phyloP scores from a whole-genome alignment of 2,113 vertebrate species.

The Machaerirhynchus nigripectus region DNA sequence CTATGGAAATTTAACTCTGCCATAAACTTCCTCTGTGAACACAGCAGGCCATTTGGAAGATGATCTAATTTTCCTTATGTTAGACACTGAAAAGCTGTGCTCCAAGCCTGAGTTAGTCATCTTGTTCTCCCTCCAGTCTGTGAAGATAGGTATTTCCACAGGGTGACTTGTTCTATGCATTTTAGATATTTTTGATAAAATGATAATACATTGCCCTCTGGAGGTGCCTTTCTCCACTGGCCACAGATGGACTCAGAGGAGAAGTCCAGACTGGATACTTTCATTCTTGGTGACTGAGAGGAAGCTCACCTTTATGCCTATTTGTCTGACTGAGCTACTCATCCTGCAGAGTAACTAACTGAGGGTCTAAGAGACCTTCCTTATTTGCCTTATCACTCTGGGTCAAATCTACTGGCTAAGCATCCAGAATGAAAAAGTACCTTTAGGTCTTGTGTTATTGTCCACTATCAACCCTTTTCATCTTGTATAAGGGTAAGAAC shows the following conservation, averaged over 20 bases:
- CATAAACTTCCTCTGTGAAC: neutral
- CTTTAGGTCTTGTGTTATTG: neutral
- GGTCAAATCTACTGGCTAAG: neutral
- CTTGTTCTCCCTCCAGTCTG: neutral
- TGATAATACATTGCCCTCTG: slow-evolving; percentile 48
- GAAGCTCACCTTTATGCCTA: neutral
- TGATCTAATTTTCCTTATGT: neutral
- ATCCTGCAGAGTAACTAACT: neutral
- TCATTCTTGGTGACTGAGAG: neutral
- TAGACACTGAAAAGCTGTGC: neutral
- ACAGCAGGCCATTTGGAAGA: neutral
- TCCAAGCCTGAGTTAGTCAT: neutral
- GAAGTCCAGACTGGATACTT: neutral
- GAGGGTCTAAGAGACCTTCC: neutral
- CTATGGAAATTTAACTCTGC: neutral
- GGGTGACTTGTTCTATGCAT: neutral
- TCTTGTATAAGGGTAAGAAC: neutral
- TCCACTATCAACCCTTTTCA: neutral
- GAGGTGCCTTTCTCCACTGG: slow-evolving; percentile 10
- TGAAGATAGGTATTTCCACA: neutral
- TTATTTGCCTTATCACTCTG: neutral
- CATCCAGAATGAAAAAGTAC: neutral
- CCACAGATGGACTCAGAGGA: neutral
- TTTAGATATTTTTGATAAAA: neutral
- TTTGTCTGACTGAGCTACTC: neutral